Percentiles rank a stretch among this genome's conserved stretches.
Conservation (phyloP, 2,797 vertebrate genomes). For the Fundulus diaphanus region DNA sequence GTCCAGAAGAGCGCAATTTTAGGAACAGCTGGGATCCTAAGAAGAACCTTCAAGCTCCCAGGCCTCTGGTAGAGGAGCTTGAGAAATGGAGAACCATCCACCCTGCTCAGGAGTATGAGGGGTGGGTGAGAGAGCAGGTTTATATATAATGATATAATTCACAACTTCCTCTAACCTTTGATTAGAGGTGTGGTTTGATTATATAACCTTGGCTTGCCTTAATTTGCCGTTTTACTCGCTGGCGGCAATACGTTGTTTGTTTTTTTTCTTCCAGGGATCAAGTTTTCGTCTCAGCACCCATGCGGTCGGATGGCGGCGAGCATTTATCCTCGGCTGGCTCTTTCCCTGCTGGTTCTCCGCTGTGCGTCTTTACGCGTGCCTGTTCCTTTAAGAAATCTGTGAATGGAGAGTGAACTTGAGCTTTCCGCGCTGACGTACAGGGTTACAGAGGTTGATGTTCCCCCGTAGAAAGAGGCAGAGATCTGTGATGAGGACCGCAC, state of each 20-base stretch:
- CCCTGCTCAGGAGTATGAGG: too few relatives aligned
- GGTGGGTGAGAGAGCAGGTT: too few relatives aligned
- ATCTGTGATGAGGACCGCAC: constrained; percentile 41
- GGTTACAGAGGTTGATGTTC: constrained; percentile 42
- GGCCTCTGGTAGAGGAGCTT: too few relatives aligned
- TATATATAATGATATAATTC: too few relatives aligned
- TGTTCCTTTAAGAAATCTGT: constrained; percentile 74
- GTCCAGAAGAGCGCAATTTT: too few relatives aligned
- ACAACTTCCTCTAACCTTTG: too few relatives aligned
- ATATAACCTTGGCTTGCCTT: neutral
- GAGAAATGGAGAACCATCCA: too few relatives aligned
- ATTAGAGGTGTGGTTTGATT: neutral
- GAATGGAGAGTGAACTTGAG: constrained; percentile 53
- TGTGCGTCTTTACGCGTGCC: constrained; percentile 48
- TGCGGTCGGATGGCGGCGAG: neutral
- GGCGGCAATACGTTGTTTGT: neutral
- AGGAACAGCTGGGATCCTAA: too few relatives aligned
- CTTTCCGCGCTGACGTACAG: constrained; percentile 67
- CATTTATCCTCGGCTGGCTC: neutral
- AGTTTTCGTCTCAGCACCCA: neutral
- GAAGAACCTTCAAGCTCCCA: too few relatives aligned
- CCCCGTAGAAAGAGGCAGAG: constrained; percentile 46
- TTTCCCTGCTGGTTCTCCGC: neutral
- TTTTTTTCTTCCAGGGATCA: neutral
- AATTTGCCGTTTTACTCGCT: neutral